These are phyloP conservation scores for Tamias sibiricus DNA, from an alignment of 2,113 vertebrate species.

Conservation along the genomic window DNA sequence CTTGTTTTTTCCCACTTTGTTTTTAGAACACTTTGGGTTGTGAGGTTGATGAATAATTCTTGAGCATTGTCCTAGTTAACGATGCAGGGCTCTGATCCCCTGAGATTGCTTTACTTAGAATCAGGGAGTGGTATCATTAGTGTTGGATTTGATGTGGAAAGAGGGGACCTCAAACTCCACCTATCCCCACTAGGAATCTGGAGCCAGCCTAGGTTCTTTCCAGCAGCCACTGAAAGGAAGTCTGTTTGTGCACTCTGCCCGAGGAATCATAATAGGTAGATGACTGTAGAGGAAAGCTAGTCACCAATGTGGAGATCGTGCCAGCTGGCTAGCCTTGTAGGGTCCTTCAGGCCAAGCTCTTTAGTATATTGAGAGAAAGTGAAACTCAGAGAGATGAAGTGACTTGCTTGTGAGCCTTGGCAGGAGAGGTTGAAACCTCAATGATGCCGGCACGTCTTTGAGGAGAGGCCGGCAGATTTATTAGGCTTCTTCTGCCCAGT, in stretches of 20 bases:
- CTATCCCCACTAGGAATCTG: conserved; percentile 2
- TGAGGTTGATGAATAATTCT: conserved; percentile 22
- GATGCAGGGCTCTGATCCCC: neutral
- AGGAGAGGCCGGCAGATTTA: neutral
- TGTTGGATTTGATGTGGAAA: conserved; percentile 18
- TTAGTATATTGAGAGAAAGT: conserved; percentile 30
- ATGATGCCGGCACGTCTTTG: neutral
- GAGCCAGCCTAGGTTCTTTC: conserved; percentile 12
- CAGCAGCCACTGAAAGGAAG: conserved; percentile 17
- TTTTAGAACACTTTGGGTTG: neutral
- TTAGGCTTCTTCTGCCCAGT: neutral
- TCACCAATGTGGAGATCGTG: neutral
- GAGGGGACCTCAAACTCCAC: neutral
- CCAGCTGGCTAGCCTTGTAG: neutral
- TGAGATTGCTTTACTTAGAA: neutral
- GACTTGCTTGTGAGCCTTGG: neutral
- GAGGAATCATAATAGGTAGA: neutral
- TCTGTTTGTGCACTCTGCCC: neutral
- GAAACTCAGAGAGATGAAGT: neutral
- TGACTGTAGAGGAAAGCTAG: neutral
- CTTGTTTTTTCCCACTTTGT: neutral
- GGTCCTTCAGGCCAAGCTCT: conserved; percentile 30
- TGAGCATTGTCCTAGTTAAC: neutral
- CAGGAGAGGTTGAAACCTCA: neutral
- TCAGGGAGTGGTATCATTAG: neutral